These are phyloP conservation scores for Andrena trimmerana DNA, from an alignment of 2,888 invertebrate genomes.

Conservation along the genomic window DNA sequence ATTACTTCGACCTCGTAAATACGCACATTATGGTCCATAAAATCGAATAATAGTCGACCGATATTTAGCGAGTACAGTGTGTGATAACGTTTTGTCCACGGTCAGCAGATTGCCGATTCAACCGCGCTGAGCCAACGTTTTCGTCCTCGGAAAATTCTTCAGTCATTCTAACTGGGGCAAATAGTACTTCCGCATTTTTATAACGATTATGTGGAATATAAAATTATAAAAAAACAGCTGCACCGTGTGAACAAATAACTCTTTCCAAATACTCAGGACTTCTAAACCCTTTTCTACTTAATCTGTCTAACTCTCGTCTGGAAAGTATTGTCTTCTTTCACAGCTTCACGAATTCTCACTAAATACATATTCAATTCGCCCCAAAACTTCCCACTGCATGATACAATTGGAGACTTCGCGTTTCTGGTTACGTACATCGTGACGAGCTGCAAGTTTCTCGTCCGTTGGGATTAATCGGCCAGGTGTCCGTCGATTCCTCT, in stretches of 20 bases:
- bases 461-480: constrained; percentile 53
- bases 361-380: no score
- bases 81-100: constrained; percentile 68
- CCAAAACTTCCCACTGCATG: no score
- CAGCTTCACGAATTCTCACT: no score
- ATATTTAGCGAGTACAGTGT: constrained; percentile 58
- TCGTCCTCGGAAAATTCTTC: constrained; percentile 27
- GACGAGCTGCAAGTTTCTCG: background rate
- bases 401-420: background rate
- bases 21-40: constrained; percentile 65
- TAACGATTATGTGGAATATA: background rate
- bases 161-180: constrained; percentile 9
- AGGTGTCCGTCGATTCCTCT: constrained; percentile 48
- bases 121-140: constrained; percentile 45
- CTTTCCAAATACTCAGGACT: background rate
- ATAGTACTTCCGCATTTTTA: constrained; percentile 10
- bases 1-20: constrained; percentile 66
- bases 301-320: background rate
- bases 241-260: background rate
- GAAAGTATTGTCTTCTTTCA: no score
- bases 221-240: background rate
- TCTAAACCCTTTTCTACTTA: background rate
- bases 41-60: constrained; percentile 71
- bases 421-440: constrained; percentile 10
- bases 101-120: constrained; percentile 69